Percentiles rank a stretch among this genome's conserved stretches.
Conservation (phyloP, 2,888 invertebrate species). For the Caradrina clavipalpis region DNA sequence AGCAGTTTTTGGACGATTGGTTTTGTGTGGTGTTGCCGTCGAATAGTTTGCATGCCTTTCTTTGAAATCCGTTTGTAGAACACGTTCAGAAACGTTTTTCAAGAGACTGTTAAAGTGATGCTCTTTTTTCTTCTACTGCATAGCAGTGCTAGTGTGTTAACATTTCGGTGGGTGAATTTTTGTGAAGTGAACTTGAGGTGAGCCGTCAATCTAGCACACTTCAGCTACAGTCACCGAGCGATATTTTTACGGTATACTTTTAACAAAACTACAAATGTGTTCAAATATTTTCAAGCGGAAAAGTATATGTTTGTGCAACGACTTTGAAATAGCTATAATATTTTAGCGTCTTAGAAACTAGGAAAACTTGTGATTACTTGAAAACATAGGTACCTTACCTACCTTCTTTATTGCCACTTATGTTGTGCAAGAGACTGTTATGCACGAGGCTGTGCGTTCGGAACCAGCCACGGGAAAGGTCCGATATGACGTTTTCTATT, state of each 20-base stretch:
- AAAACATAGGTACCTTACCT: conserved; percentile 6
- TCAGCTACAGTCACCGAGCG: too few relatives aligned
- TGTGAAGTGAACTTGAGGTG: too few relatives aligned
- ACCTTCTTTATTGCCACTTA: conserved; percentile 10
- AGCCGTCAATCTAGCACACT: too few relatives aligned
- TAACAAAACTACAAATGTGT: conserved; percentile 17
- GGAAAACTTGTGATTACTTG: conserved; percentile 11
- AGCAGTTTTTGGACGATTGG: conserved; percentile 21
- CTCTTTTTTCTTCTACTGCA: background rate
- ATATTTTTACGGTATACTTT: background rate
- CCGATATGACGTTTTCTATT: too few relatives aligned
- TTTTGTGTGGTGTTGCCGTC: conserved; percentile 10
- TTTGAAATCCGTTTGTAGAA: conserved; percentile 18
- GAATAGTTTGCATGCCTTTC: conserved; percentile 24
- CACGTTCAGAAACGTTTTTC: background rate
- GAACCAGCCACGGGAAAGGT: too few relatives aligned
- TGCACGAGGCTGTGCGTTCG: too few relatives aligned
- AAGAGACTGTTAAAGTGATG: background rate
- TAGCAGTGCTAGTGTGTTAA: too few relatives aligned
- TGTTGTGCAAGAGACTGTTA: background rate
- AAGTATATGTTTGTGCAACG: conserved; percentile 8
- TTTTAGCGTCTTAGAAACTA: conserved; percentile 25
- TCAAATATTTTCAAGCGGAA: conserved; percentile 5
- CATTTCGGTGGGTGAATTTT: too few relatives aligned
- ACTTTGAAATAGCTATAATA: conserved; percentile 28